phyloP scores from a whole-genome alignment of 2,113 vertebrate genomes.

The Fulica atra region DNA sequence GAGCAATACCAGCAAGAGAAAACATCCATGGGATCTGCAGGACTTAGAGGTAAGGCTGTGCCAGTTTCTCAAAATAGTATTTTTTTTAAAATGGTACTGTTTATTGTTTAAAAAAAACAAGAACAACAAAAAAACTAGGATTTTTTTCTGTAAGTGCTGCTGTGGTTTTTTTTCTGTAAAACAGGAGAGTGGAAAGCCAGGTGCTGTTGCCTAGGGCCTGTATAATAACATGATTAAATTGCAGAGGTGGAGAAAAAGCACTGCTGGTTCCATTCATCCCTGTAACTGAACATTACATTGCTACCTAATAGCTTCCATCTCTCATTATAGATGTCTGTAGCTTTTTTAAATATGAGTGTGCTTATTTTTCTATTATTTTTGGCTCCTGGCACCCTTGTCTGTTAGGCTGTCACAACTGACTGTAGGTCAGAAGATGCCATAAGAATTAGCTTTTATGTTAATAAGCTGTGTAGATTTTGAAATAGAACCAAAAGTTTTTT shows the following conservation, averaged over 20 bases:
- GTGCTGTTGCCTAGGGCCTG: background rate
- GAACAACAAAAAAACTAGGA: background rate
- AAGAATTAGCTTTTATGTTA: background rate
- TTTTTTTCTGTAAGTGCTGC: background rate
- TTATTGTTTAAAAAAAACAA: background rate
- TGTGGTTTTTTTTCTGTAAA: background rate
- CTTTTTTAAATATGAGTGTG: background rate
- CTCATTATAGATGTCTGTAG: background rate
- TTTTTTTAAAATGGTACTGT: background rate
- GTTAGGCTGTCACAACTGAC: background rate
- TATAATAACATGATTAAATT: background rate
- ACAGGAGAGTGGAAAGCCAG: background rate
- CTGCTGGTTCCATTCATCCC: background rate
- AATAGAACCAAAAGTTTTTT: background rate
- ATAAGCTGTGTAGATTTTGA: background rate
- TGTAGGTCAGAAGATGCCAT: background rate
- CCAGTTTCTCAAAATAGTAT: background rate
- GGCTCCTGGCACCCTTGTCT: background rate
- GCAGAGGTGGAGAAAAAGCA: background rate
- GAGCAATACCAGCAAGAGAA: constrained; percentile 93
- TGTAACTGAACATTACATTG: background rate
- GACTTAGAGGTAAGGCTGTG: constrained; percentile 86
- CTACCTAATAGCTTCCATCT: background rate
- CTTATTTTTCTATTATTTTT: background rate
- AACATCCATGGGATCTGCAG: constrained; percentile 90